Conservation (phyloP, 2,797 vertebrate genomes). For the Sebastes iracundus region DNA sequence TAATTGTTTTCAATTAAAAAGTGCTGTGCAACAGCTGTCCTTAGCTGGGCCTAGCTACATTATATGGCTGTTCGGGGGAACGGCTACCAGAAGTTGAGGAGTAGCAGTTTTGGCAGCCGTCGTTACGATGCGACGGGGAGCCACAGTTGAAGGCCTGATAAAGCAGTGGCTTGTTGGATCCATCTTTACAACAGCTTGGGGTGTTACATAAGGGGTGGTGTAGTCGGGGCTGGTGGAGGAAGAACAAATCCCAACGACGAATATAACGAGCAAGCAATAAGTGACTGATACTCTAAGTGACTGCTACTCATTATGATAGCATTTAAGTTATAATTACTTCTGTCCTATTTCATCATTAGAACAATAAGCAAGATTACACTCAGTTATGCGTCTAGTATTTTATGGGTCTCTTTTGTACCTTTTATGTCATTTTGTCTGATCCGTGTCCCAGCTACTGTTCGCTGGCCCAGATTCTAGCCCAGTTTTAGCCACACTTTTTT, state of each 20-base stretch:
- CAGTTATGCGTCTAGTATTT: not conserved
- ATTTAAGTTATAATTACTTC: constrained; percentile 25
- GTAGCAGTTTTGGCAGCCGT: constrained; percentile 48
- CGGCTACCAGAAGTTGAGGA: constrained; percentile 55
- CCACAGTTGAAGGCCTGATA: constrained; percentile 60
- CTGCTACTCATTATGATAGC: constrained; percentile 25
- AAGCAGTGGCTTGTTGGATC: constrained; percentile 68
- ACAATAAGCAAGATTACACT: not conserved
- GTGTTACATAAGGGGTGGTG: constrained; percentile 70
- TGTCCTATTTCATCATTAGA: not conserved
- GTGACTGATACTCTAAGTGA: constrained; percentile 21
- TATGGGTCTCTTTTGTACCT: constrained; percentile 24
- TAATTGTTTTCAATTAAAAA: constrained; percentile 64
- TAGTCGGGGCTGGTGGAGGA: constrained; percentile 41
- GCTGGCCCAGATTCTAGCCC: constrained; percentile 73
- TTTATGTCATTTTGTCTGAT: constrained; percentile 40
- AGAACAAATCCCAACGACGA: constrained; percentile 56
- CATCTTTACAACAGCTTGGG: constrained; percentile 76
- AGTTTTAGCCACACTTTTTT: constrained; percentile 48
- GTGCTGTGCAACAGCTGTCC: constrained; percentile 36
- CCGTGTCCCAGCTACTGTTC: constrained; percentile 34
- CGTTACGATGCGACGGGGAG: constrained; percentile 57
- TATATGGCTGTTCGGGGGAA: constrained; percentile 43
- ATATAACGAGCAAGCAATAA: constrained; percentile 50
- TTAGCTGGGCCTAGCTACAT: constrained; percentile 5